A percentile compares a stretch with the other conserved stretches of the same genome.
Conservation (phyloP, 2,888 invertebrate genomes). For the Plebejus argus region DNA sequence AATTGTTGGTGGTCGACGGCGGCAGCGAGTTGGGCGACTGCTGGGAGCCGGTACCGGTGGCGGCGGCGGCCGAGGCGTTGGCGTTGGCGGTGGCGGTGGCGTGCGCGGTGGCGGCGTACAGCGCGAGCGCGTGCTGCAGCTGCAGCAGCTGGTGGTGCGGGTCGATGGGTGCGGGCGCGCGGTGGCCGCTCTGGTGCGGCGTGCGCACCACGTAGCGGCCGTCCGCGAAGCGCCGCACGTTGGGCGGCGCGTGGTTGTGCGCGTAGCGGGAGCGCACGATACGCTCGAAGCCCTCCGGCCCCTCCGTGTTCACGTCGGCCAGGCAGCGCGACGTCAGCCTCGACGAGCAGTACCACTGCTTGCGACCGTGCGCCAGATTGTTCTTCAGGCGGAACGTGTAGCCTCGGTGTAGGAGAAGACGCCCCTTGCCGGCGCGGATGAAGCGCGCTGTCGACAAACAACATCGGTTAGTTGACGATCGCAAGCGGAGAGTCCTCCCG, state of each 20-base stretch:
- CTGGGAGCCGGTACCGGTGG: slow-evolving; percentile 55
- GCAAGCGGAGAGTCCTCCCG: too few species aligned
- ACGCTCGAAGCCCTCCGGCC: slow-evolving; percentile 76
- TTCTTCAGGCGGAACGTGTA: slow-evolving; percentile 77
- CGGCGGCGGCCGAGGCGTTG: slow-evolving; percentile 49
- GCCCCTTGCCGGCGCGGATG: slow-evolving; percentile 74
- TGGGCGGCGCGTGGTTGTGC: slow-evolving; percentile 76
- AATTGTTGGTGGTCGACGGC: slow-evolving; percentile 58
- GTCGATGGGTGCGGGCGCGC: slow-evolving; percentile 71
- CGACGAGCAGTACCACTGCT: slow-evolving; percentile 78
- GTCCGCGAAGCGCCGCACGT: slow-evolving; percentile 75
- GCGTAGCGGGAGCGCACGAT: slow-evolving; percentile 75
- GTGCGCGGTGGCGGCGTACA: slow-evolving; percentile 73
- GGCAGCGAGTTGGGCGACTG: slow-evolving; percentile 58
- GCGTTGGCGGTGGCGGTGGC: slow-evolving; percentile 69
- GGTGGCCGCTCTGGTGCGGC: slow-evolving; percentile 75
- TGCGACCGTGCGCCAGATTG: slow-evolving; percentile 75
- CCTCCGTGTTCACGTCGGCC: slow-evolving; percentile 75
- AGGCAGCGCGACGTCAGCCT: slow-evolving; percentile 74
- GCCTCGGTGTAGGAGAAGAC: slow-evolving; percentile 71
- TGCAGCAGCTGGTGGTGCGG: slow-evolving; percentile 75
- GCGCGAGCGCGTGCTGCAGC: slow-evolving; percentile 72
- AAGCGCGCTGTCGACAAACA: slow-evolving; percentile 65
- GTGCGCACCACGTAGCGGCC: slow-evolving; percentile 76
- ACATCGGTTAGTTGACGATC: slow-evolving; percentile 38